Conservation (phyloP, 1,140 invertebrate genomes). For the Triops longicaudatus region DNA sequence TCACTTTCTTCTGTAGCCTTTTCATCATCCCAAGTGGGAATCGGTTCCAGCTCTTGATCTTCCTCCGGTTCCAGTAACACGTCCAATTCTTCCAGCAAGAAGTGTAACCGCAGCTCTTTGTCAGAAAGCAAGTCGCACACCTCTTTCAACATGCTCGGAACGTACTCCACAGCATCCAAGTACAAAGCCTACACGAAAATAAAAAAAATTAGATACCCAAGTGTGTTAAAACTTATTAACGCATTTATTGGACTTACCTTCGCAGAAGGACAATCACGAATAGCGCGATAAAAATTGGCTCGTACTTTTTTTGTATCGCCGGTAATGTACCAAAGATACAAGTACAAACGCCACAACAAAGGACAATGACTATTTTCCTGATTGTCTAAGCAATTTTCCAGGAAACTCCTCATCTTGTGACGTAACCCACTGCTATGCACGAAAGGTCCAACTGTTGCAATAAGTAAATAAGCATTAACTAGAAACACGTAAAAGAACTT, state of each 20-base stretch:
- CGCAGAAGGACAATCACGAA: slow-evolving; percentile 40
- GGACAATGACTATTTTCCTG: slow-evolving; percentile 18
- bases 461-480: background rate
- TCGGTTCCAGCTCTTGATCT: slow-evolving; percentile 18
- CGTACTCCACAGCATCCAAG: slow-evolving; percentile 37
- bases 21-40: background rate
- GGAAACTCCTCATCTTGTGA: slow-evolving; percentile 16
- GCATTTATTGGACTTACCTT: slow-evolving; percentile 33
- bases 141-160: slow-evolving; percentile 36
- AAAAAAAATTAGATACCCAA: background rate
- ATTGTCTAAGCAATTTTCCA: slow-evolving; percentile 23
- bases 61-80: slow-evolving; percentile 34
- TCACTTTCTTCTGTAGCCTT: background rate
- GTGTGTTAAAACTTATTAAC: background rate
- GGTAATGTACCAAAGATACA: slow-evolving; percentile 19
- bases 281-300: slow-evolving; percentile 38
- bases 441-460: background rate
- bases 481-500: background rate
- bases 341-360: slow-evolving; percentile 22
- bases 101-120: slow-evolving; percentile 39
- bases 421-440: slow-evolving; percentile 1
- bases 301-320: slow-evolving; percentile 22
- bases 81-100: slow-evolving; percentile 40
- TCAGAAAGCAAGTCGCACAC: slow-evolving; percentile 39
- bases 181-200: slow-evolving; percentile 33